These are phyloP conservation scores for Spongilla lacustris DNA, from an alignment of 37 sponge, comb jelly and placozoan genomes.

Conservation along the genomic window DNA sequence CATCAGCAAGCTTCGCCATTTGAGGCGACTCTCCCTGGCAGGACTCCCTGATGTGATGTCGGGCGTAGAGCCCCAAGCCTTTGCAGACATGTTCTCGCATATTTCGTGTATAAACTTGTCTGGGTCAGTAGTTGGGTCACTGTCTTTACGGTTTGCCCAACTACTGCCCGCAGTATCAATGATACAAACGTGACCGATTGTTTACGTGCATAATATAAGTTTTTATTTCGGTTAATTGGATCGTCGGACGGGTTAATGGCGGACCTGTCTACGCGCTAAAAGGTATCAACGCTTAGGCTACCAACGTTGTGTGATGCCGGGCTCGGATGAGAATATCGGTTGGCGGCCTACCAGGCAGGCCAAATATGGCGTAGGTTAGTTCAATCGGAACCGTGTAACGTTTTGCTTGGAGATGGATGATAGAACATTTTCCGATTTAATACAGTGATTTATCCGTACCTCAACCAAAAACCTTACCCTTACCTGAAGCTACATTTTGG, in stretches of 20 bases:
- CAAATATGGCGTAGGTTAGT: constrained; percentile 86
- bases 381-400: background rate
- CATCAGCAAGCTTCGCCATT: background rate
- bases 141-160: background rate
- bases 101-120: background rate
- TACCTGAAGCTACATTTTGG: constrained; percentile 71
- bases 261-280: background rate
- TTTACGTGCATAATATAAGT: background rate
- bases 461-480: constrained; percentile 48
- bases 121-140: background rate
- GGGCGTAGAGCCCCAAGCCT: background rate
- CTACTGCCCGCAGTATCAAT: background rate
- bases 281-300: background rate
- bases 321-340: constrained; percentile 23
- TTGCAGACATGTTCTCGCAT: background rate
- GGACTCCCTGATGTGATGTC: background rate
- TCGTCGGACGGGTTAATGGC: background rate
- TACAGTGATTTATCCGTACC: constrained; percentile 57
- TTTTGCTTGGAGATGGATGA: background rate
- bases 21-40: background rate
- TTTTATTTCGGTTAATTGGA: background rate
- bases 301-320: background rate
- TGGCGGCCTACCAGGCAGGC: constrained; percentile 84
- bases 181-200: background rate
- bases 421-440: background rate